A percentile compares a stretch with the other conserved stretches of the same genome.
phyloP scores from a whole-genome alignment of 1,140 invertebrate genomes.

The Pseudomyrmex pallidus region DNA sequence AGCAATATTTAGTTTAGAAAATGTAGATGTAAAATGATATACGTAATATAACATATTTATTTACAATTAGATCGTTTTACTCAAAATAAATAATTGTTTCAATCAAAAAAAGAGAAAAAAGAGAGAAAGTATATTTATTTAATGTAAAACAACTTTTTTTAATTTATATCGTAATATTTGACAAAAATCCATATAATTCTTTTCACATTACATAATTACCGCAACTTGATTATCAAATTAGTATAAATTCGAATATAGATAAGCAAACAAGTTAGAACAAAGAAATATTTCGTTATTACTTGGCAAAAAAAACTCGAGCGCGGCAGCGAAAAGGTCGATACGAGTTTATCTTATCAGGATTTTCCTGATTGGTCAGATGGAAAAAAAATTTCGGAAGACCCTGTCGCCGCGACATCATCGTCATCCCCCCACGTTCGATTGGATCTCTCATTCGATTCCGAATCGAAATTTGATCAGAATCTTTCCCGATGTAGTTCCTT shows the following conservation, averaged over 20 bases:
- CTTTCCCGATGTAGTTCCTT: slow-evolving; percentile 61
- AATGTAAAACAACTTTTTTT: too few relatives aligned
- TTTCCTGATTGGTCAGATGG: slow-evolving; percentile 61
- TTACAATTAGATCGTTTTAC: too few relatives aligned
- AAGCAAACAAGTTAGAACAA: neutral
- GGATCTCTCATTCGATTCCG: slow-evolving; percentile 78
- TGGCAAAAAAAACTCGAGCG: neutral
- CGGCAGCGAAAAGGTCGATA: neutral
- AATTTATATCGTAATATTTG: too few relatives aligned
- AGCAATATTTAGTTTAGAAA: too few relatives aligned
- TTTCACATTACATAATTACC: too few relatives aligned
- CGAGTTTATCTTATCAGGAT: slow-evolving; percentile 25
- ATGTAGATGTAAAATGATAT: too few relatives aligned
- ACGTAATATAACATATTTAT: too few relatives aligned
- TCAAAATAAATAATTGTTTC: too few relatives aligned
- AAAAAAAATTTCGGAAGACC: slow-evolving; percentile 74
- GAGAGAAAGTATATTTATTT: too few relatives aligned
- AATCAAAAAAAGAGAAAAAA: too few relatives aligned
- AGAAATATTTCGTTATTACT: neutral
- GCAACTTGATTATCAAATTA: slow-evolving; percentile 1
- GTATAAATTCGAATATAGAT: neutral
- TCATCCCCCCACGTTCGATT: slow-evolving; percentile 48
- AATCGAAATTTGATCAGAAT: slow-evolving; percentile 84
- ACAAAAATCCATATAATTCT: too few relatives aligned
- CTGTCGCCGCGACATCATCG: slow-evolving; percentile 27